A percentile compares a stretch with the other conserved stretches of the same genome.
These are phyloP conservation scores for Drosophila sproati DNA, from an alignment of 1,140 invertebrate genomes.

Conservation along the genomic window DNA sequence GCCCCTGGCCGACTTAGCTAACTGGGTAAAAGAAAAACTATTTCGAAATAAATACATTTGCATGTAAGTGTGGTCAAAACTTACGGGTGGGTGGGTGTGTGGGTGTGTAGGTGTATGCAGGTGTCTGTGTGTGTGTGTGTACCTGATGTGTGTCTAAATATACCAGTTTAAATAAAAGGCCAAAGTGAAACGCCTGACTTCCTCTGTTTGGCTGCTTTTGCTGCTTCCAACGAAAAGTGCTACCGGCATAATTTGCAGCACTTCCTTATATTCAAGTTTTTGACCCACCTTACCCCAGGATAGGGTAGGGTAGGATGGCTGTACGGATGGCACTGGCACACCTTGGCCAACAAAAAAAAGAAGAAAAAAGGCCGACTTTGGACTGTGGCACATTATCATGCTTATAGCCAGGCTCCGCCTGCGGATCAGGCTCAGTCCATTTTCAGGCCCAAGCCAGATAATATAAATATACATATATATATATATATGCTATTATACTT, in stretches of 20 bases:
- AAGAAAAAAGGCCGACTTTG: neutral
- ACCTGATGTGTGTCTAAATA: constrained; percentile 21
- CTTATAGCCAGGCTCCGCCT: constrained; percentile 3
- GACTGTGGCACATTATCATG: constrained; percentile 27
- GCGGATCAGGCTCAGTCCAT: constrained; percentile 2
- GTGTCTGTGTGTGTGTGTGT: constrained; percentile 3
- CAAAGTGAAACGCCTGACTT: constrained; percentile 33
- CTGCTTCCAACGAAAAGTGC: constrained; percentile 51
- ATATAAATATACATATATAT: neutral
- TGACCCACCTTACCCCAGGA: neutral
- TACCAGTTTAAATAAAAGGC: constrained; percentile 46
- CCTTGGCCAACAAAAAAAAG: constrained; percentile 15
- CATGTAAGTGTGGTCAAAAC: constrained; percentile 6
- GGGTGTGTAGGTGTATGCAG: neutral
- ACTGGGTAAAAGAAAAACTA: constrained; percentile 30
- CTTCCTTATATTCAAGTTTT: constrained; percentile 53
- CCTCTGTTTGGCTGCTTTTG: constrained; percentile 29
- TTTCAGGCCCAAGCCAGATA: constrained; percentile 21
- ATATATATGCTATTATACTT: constrained; percentile 7
- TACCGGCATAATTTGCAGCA: constrained; percentile 58
- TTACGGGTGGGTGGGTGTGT: constrained; percentile 5
- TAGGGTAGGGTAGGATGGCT: neutral
- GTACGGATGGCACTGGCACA: constrained; percentile 11
- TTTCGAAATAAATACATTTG: constrained; percentile 34
- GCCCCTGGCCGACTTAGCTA: constrained; percentile 31